Base-by-base conservation (phyloP, 2,797 vertebrate species). In the Garrulus glandarius region DNA sequence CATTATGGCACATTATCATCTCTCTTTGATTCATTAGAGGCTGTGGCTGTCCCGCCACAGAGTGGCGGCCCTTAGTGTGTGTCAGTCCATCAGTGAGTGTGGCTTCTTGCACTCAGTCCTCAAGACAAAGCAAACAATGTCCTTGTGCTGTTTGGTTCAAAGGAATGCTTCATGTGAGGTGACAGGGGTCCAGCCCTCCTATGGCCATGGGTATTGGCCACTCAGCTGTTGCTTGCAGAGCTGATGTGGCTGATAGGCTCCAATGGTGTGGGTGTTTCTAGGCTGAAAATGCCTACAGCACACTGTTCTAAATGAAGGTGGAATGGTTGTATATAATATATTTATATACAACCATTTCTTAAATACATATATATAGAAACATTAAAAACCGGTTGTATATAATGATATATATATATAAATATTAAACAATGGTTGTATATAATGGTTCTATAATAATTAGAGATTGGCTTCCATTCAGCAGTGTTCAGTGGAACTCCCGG, bases 21-120 rank as follows among this genome's bases (percentile, higher is more conserved):
- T 47, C 44, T 21, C 4, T 29, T 81, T 67, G 6, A n/a, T 26
- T 59, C 24, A 14, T 43, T 53, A 16, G 41, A 5, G 13, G 37
- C 57, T 23, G 1, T 10, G 34, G 18, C 61, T 81, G 21, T 57
- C 47, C 67, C 29, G 5, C n/a, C 41, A 15, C 17, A 23, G 30
- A 50, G 23, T 1, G 3, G 15, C 0, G 2, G 36, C 68, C 68
- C 21, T 23, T 46, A 5, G 39, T 0, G 1, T 29, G 36, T 0
- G 4, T 44, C 39, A 39, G 11, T 41, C 10, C 8, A 32, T 29
- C 44, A 37, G 30, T 14, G 53, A 29, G n/a, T 32, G 36, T 1
- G 5, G 24, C 60, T 74, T 53, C n/a, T 53, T 84, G 46, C 37
- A 9, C 44, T 67, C 0, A 0, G 12, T 64, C 29, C 57, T 55